Percentiles rank a stretch among this genome's conserved stretches.
Evolutionary conservation across 2,113 vertebrate species (phyloP).

Genomic region (Cnemophilus loriae): DNA sequence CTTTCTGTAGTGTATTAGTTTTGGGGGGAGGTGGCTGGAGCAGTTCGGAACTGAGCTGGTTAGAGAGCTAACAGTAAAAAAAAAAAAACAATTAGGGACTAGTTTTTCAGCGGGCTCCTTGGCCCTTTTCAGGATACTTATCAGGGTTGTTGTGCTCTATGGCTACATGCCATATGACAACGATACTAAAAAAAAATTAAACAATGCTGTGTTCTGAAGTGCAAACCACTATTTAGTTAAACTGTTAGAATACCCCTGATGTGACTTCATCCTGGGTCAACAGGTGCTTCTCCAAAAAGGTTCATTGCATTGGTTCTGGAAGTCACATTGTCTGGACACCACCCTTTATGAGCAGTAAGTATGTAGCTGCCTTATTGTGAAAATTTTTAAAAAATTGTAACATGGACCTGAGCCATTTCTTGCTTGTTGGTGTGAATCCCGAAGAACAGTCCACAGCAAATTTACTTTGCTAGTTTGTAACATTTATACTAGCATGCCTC

Average conservation of each 20-base stretch:
- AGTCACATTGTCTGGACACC: not conserved
- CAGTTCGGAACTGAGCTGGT: not conserved
- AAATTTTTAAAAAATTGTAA: not conserved
- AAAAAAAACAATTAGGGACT: not conserved
- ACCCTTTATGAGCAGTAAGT: not conserved
- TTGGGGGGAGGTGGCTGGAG: not conserved
- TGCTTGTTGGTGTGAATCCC: not conserved
- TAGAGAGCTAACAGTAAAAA: not conserved
- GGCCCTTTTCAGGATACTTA: not conserved
- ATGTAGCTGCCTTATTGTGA: not conserved
- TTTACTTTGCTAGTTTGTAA: not conserved
- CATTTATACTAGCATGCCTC: not conserved
- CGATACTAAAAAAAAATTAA: not conserved
- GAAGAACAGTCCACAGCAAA: not conserved
- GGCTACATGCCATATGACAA: not conserved
- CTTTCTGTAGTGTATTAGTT: accelerated
- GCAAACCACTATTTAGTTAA: not conserved
- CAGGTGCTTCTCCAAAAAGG: not conserved
- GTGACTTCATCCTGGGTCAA: not conserved
- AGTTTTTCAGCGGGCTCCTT: not conserved
- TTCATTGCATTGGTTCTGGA: not conserved
- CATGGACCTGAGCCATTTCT: not conserved
- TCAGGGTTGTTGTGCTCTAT: not conserved
- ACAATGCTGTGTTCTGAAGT: not conserved
- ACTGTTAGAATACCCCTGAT: not conserved